Base-by-base conservation (phyloP, 2,113 vertebrate species). In the Gavia stellata region DNA sequence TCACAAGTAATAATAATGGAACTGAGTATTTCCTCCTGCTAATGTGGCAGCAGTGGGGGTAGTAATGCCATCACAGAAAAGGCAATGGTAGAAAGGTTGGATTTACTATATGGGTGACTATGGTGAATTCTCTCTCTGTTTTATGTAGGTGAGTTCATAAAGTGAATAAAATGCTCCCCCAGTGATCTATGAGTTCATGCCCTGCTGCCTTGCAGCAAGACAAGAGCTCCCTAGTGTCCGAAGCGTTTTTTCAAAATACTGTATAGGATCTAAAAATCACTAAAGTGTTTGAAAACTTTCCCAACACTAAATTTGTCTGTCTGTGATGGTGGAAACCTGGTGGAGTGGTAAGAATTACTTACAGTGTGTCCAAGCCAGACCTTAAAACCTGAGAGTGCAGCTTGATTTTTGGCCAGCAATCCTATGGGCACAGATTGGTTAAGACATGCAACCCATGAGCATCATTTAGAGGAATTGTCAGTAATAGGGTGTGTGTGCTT, bases 21-120 rank as follows among this genome's bases (percentile, higher is more conserved):
- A 47, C 5, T 36, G 59, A 82, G 13, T 29, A 13, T 21, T 66
- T 66, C 52, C 10, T 86, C 33, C 7, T 47, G 14, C 56, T 65
- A 18, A 10, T 29, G 21, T 33, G 23, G 33, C 34, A 88, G 49
- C 59, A 78, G 9, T 17, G 19, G 47, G 47, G n/a, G 47, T 7
- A 36, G n/a, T 50, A 44, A 36, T 17, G 17, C 9, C n/a, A 14
- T 52, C 56, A 61, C 25, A 68, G 50, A 56, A 84, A 81, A 67
- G 31, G 14, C 26, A 65, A 52, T 24, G 21, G 10, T 20, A 82
- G 58, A 45, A 89, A 73, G 14, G n/a, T 29, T 47, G 8, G 14
- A 4, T 65, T 65, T 59, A 5, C 33, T 44, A 0, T 7, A 31
- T 1, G 12, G 28, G 5, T 65, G 44, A 38, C 40, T n/a, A 5